phyloP scores from a whole-genome alignment of 2,888 invertebrate genomes.

The Ellobium chinense region DNA sequence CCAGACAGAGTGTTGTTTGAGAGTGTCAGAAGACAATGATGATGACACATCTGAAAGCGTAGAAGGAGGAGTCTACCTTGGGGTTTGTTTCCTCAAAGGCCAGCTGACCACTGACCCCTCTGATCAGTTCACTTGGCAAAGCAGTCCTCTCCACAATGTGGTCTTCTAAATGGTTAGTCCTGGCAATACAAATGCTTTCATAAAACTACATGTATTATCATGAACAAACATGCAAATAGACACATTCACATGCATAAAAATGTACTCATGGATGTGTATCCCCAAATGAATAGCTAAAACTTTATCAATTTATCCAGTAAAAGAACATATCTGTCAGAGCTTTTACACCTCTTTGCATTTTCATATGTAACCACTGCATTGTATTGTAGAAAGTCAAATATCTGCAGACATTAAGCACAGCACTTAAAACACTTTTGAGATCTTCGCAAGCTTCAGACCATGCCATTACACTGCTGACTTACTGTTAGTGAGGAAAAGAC shows the following conservation, averaged over 20 bases:
- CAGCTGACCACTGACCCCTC: conserved; percentile 80
- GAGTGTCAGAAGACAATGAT: too few species aligned
- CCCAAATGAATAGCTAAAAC: not conserved
- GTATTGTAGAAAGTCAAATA: too few species aligned
- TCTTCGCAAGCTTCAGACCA: too few species aligned
- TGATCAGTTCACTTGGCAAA: conserved; percentile 80
- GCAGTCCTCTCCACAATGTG: conserved; percentile 79
- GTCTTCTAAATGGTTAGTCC: conserved; percentile 81
- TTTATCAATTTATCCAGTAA: too few species aligned
- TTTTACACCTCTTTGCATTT: not conserved
- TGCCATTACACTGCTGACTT: too few species aligned
- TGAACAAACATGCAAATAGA: too few species aligned
- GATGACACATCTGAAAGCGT: not conserved
- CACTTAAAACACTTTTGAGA: too few species aligned
- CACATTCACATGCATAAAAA: too few species aligned
- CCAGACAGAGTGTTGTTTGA: not conserved
- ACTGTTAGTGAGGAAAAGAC: too few species aligned
- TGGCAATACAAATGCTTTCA: conserved; percentile 53
- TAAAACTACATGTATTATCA: not conserved
- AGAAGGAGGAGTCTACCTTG: conserved; percentile 70
- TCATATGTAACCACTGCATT: not conserved
- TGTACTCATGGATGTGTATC: not conserved
- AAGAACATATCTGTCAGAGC: not conserved
- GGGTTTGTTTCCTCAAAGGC: conserved; percentile 81
- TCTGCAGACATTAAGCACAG: too few species aligned